Evolutionary conservation across 2,888 invertebrate species (phyloP).

Genomic region (Protophormia terraenovae): DNA sequence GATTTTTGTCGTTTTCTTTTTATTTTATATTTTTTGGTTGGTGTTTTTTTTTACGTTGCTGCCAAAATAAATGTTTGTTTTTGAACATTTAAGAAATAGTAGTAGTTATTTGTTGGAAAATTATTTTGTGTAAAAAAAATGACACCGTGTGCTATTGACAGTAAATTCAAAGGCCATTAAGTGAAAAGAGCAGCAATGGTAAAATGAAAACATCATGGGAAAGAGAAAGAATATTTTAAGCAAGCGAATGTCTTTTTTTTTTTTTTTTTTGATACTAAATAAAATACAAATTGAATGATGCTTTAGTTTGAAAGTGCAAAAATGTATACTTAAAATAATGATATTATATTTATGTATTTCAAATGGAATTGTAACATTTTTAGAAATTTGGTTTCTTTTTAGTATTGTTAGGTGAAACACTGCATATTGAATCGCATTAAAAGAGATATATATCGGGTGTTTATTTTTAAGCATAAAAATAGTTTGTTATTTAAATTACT

Average conservation of each 20-base stretch:
- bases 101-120: slow-evolving; percentile 36
- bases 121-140: slow-evolving; percentile 51
- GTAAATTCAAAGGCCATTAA: slow-evolving; percentile 60
- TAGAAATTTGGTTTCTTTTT: too few relatives aligned
- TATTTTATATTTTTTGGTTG: slow-evolving; percentile 55
- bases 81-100: slow-evolving; percentile 37
- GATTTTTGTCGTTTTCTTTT: slow-evolving; percentile 19
- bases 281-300: slow-evolving; percentile 35
- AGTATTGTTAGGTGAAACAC: too few relatives aligned
- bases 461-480: too few relatives aligned
- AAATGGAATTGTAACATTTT: too few relatives aligned
- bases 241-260: slow-evolving; percentile 10
- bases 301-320: background rate
- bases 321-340: background rate
- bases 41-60: slow-evolving; percentile 38
- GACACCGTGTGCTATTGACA: slow-evolving; percentile 67
- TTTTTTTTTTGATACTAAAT: slow-evolving; percentile 2
- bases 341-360: too few relatives aligned
- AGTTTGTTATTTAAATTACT: too few relatives aligned
- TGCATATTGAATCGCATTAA: too few relatives aligned
- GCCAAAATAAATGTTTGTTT: slow-evolving; percentile 55
- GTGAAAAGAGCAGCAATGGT: background rate
- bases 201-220: background rate
- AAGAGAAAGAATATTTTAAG: background rate
- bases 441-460: too few relatives aligned